Evolutionary conservation across 1,140 invertebrate species (phyloP), one percentile per base, ranked within the genome.

Genomic region (Plodia interpunctella): DNA sequence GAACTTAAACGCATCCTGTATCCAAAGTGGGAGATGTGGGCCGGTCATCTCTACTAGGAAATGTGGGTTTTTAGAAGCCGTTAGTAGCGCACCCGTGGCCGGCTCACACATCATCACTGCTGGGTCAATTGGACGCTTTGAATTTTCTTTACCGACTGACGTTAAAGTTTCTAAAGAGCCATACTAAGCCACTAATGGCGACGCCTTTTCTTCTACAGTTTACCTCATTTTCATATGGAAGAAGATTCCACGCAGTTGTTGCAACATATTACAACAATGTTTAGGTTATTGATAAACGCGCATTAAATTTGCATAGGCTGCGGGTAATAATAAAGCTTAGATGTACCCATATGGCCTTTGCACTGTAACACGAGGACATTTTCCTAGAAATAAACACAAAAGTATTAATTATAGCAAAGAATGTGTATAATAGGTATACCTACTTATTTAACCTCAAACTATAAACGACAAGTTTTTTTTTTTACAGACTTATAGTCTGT

Each of bases 31-130:
- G 66, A 54, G 66, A 76, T 77, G 76, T 80, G 67, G 72, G 72
- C 64, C 73, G 66, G 67, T 63, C 67, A 65, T 75, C 76, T 82
- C 59, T 78, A 82, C 77, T 77, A 75, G 81, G 83, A 78, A 83
- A 86, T 83, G 81, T 78, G 64, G 72, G 83, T 84, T 84, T 83
- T 80, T 68, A 81, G 79, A 79, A 81, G 72, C 74, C 69, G 78
- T 83, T 78, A 83, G 72, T 74, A 69, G 70, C 72, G 72, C 78
- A 74, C 62, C 64, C 38, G 38, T n/a, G 13, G 38, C 64, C 65
- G 65, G 56, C 70, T 64, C 61, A 68, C 68, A 63, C 74, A 76
- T 75, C 72, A 75, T 72, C 69, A 61, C 60, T 56, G 69, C 65
- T 70, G 68, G 80, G 74, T 80, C 73, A 80, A 74, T 75, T 67